Conservation (phyloP, 2,797 vertebrate species). For the Sciaenops ocellatus region DNA sequence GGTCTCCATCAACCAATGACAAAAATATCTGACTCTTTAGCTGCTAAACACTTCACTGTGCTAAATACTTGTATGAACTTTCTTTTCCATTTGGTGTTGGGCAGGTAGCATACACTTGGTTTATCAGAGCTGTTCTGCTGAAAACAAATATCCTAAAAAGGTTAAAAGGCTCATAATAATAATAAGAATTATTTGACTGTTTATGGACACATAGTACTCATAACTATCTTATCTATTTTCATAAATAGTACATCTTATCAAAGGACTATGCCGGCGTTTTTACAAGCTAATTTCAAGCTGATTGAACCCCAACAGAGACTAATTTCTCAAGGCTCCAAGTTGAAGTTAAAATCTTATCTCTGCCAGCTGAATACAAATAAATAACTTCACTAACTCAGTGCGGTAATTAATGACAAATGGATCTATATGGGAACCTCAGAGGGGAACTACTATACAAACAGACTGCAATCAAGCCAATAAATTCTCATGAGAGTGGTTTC, state of each 20-base stretch:
- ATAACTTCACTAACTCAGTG: conserved; percentile 21
- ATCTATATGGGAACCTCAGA: conserved; percentile 20
- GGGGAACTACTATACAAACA: conserved; percentile 39
- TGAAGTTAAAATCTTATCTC: conserved; percentile 28
- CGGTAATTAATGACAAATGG: conserved; percentile 55
- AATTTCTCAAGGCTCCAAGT: conserved; percentile 27
- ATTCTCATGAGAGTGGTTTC: conserved; percentile 37
- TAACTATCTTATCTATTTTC: background rate
- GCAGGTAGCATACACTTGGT: background rate
- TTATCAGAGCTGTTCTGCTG: background rate
- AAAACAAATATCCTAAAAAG: background rate
- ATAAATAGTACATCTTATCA: background rate
- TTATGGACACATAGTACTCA: background rate
- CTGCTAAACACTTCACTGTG: background rate
- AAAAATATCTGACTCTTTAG: background rate
- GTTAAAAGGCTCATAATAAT: background rate
- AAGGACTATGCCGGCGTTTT: background rate
- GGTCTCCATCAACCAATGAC: background rate
- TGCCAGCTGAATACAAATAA: conserved; percentile 41
- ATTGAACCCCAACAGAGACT: background rate
- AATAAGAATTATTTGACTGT: too few species aligned
- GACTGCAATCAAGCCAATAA: conserved; percentile 8
- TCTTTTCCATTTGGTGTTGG: background rate
- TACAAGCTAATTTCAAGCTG: conserved; percentile 18
- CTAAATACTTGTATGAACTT: background rate